These are phyloP conservation scores for Nemotelus pantherinus DNA, from an alignment of 2,888 invertebrate genomes.

Conservation along the genomic window DNA sequence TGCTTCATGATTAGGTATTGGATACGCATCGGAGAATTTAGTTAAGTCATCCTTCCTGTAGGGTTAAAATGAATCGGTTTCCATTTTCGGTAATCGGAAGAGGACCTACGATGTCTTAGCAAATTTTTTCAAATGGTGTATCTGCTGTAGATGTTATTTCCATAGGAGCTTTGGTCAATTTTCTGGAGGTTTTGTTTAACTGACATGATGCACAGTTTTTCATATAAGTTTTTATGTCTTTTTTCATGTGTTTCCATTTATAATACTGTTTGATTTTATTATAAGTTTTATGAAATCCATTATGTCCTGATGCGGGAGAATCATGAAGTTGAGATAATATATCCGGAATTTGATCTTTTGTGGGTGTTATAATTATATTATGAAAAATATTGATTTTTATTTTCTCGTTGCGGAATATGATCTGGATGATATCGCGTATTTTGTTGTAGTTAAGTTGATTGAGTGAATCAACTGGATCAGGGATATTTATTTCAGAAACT, in stretches of 20 bases:
- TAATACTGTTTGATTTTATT: background rate
- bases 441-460: background rate
- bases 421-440: background rate
- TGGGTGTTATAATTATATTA: too few relatives aligned
- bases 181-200: conserved; percentile 53
- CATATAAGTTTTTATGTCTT: conserved; percentile 52
- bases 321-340: too few relatives aligned
- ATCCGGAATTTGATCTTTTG: too few relatives aligned
- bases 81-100: conserved; percentile 53
- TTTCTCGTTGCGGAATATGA: conserved; percentile 3
- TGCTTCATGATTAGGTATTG: too few relatives aligned
- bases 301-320: background rate
- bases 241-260: background rate
- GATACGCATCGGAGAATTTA: conserved; percentile 55
- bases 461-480: background rate
- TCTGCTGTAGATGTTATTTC: conserved; percentile 56
- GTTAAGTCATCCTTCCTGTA: conserved; percentile 54
- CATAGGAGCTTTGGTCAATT: conserved; percentile 55
- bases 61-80: conserved; percentile 52
- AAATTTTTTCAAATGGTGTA: conserved; percentile 55
- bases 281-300: too few relatives aligned
- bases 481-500: background rate
- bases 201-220: too few relatives aligned
- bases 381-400: background rate
- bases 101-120: conserved; percentile 56